Evolutionary conservation across 1,140 invertebrate genomes (phyloP), one percentile per base, ranked within the genome.

Genomic region (Latrodectus geometricus): DNA sequence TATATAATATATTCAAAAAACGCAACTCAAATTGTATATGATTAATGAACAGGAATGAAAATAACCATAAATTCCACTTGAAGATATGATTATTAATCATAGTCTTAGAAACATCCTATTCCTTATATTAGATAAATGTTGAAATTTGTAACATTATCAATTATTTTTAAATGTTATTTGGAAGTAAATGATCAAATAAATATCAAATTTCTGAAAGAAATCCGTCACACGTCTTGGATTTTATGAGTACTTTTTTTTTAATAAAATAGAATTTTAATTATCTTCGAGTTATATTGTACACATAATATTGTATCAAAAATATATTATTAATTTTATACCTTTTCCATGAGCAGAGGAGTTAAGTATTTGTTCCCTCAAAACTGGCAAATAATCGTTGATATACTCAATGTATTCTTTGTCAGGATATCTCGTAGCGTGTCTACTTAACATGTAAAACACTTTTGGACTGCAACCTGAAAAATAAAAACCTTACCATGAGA

Each of bases 371-470:
- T 88, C 78, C 54, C 69, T 78, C 23, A 89, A 74, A 15, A 50
- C 21, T 21, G 79, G 77, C n/a, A 89, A 65, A 14, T 68, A 0
- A 0, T 70, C 50, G 17, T 21, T 75, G n/a, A 89, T 87, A 12
- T 74, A 54, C 5, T 52, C 69, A 21, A 89, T 89, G 15, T 88
- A 81, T 11, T 88, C 79, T 17, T 61, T 61, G 66, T 86, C 83
- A 52, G 89, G 89, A 88, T 89, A 89, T 15, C 89, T 88, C 12
- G 88, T 89, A 14, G 88, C 88, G 70, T 89, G 89, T 21, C 89
- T 87, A 49, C 86, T 86, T 4, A 89, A 50, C 15, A 89, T 73
- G 49, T 88, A 89, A 68, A 89, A 82, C 23, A 80, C 56, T 23
- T 77, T 56, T 35, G 88, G 87, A n/a, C 61, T 23, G 52, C 89